Conservation (phyloP, 2,113 vertebrate species). For the Hipposideros armiger region DNA sequence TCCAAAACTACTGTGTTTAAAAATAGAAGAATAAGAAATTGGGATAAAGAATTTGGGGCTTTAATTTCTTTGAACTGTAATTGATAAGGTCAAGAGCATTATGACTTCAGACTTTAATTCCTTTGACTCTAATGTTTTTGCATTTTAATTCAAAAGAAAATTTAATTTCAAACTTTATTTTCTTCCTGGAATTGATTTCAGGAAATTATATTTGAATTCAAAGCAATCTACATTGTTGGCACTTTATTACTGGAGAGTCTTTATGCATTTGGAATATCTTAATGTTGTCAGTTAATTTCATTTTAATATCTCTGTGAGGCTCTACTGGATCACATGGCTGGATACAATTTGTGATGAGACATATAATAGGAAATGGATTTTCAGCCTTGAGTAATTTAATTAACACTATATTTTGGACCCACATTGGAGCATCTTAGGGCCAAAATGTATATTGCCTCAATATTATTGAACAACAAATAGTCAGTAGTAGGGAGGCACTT, state of each 20-base stretch:
- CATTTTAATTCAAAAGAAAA: conserved; percentile 4
- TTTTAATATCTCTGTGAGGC: conserved; percentile 26
- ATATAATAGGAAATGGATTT: neutral
- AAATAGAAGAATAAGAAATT: neutral
- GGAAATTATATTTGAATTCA: conserved; percentile 35
- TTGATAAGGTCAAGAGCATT: neutral
- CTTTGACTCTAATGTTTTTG: neutral
- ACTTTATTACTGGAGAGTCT: conserved; percentile 2
- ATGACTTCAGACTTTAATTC: neutral
- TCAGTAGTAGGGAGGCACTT: neutral
- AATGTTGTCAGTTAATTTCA: conserved; percentile 51
- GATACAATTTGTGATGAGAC: neutral
- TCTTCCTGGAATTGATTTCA: conserved; percentile 32
- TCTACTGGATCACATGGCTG: neutral
- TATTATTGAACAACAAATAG: neutral
- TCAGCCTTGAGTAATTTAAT: neutral
- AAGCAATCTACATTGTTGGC: neutral
- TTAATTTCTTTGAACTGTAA: conserved; percentile 37
- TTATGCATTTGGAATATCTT: neutral
- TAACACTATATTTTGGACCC: conserved; percentile 28
- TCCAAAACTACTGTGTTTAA: neutral
- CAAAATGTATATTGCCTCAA: neutral
- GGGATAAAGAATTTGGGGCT: neutral
- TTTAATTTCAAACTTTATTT: conserved; percentile 5
- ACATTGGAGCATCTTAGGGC: neutral